These are phyloP conservation scores for Brachyhypopomus gauderio DNA, from an alignment of 2,113 vertebrate genomes.

Conservation along the genomic window DNA sequence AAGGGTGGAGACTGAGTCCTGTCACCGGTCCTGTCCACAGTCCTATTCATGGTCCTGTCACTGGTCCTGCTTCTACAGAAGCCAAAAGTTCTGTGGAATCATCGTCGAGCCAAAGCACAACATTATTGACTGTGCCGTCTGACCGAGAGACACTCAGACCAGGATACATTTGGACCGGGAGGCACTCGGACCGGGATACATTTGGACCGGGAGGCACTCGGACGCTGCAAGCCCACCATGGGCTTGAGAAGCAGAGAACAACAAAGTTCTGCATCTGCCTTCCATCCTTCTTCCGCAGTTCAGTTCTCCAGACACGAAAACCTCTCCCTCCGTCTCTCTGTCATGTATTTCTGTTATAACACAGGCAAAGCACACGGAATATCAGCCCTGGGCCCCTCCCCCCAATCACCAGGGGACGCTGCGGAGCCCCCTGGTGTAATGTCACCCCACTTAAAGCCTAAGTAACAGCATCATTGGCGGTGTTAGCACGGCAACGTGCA, in stretches of 20 bases:
- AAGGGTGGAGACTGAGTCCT: no score
- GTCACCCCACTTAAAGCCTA: conserved; percentile 86
- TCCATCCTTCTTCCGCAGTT: conserved; percentile 41
- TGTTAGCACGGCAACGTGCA: conserved; percentile 53
- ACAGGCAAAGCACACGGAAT: conserved; percentile 81
- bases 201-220: no score
- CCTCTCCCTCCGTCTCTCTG: conserved; percentile 58
- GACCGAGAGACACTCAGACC: no score
- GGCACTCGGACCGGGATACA: no score
- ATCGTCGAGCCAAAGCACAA: no score
- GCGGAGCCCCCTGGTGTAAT: conserved; percentile 84
- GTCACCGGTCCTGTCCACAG: no score
- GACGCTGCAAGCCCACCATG: neutral
- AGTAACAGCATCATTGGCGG: conserved; percentile 87
- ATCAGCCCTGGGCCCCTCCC: conserved; percentile 73
- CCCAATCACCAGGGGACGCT: conserved; percentile 51
- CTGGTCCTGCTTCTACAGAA: no score
- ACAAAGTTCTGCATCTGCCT: neutral
- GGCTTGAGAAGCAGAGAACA: neutral
- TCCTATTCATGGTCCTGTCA: no score
- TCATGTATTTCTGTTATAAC: conserved; percentile 72
- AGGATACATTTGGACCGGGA: no score
- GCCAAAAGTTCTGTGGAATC: no score
- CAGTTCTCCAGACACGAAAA: conserved; percentile 76
- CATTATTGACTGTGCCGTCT: no score